Percentiles rank a stretch among this genome's conserved stretches.
These are phyloP conservation scores for Hozukius guyotensis DNA, from an alignment of 2,797 vertebrate genomes.

Conservation along the genomic window DNA sequence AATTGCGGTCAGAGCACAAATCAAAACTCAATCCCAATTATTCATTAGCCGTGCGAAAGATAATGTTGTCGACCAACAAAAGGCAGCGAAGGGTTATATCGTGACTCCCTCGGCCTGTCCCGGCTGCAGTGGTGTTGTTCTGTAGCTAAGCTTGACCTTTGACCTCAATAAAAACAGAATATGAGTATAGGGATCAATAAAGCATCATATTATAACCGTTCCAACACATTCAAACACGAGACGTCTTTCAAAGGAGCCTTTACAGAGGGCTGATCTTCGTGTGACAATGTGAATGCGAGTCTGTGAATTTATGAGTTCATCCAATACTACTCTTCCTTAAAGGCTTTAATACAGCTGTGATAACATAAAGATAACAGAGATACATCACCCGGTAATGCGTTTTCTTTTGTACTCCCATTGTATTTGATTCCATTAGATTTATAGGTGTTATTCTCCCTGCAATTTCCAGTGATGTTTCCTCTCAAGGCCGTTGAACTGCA, in stretches of 20 bases:
- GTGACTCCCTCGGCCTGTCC: not conserved
- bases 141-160: constrained; percentile 46
- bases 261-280: not conserved
- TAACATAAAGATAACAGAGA: not conserved
- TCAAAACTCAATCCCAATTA: constrained; percentile 6
- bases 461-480: constrained; percentile 8
- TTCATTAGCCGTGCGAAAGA: constrained; percentile 19
- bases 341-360: not conserved
- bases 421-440: not conserved
- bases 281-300: not conserved
- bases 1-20: not conserved
- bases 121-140: not conserved
- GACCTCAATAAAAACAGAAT: constrained; percentile 38
- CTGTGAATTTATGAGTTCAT: not conserved
- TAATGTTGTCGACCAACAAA: constrained; percentile 7
- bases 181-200: constrained; percentile 26
- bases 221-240: not conserved
- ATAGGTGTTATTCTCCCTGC: constrained; percentile 1
- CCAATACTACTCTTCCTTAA: not conserved
- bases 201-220: not conserved
- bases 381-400: not conserved
- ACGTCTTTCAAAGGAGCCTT: not conserved
- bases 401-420: not conserved
- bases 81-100: constrained; percentile 20
- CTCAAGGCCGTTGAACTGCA: not conserved